Conservation (phyloP, 2,888 invertebrate genomes). For the Neocrepidodera transversa region DNA sequence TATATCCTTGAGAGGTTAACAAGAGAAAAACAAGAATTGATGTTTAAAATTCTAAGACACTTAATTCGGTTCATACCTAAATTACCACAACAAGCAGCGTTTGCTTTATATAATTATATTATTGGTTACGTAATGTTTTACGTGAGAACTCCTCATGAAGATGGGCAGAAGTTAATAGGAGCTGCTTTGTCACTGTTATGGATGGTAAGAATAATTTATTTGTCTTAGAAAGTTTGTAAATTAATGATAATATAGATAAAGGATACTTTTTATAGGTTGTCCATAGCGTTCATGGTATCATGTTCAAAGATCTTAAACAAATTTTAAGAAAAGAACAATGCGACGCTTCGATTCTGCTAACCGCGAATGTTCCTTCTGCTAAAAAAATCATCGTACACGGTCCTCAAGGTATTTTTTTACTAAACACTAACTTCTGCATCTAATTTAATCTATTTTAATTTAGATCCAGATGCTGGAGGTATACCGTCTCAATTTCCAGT, state of each 20-base stretch:
- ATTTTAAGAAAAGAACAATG: conserved; percentile 98
- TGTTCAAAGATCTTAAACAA: conserved; percentile 99
- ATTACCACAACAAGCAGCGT: conserved; percentile 96
- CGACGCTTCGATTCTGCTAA: conserved; percentile 95
- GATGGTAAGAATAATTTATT: conserved; percentile 74
- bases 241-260: no score
- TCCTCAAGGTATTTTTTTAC: conserved; percentile 67
- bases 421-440: no score
- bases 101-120: conserved; percentile 97
- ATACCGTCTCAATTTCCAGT: conserved; percentile 99
- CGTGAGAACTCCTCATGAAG: conserved; percentile 94
- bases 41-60: conserved; percentile 92
- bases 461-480: conserved; percentile 86
- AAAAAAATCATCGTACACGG: conserved; percentile 99
- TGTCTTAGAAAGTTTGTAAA: background rate
- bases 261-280: conserved; percentile 74
- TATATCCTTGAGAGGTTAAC: conserved; percentile 96
- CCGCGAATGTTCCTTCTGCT: conserved; percentile 98
- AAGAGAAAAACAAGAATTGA: conserved; percentile 89
- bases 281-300: conserved; percentile 97
- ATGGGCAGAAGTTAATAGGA: conserved; percentile 92
- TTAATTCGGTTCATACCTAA: conserved; percentile 92
- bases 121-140: conserved; percentile 99
- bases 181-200: conserved; percentile 94
- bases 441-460: no score